Evolutionary conservation across 1,140 invertebrate genomes (phyloP), one percentile per base, ranked within the genome.

Genomic region (Caenorhabditis inopinata): DNA sequence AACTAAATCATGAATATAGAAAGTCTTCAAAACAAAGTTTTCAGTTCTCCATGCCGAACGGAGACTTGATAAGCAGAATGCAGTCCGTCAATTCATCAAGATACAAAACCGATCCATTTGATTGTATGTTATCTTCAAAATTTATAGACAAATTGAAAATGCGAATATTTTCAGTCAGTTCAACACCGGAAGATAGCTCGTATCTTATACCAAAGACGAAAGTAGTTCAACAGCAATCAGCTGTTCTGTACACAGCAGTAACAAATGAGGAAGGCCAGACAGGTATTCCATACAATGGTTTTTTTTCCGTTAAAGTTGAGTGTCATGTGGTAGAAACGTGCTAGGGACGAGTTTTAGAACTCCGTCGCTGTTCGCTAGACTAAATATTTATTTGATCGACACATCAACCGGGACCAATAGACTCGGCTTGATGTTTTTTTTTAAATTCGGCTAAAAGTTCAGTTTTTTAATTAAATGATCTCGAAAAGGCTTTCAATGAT

Each of bases 191-290:
- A 29, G 58, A 68, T n/a, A 68, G 38, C 38, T 68, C 58, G 0
- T 68, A 68, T 21, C 32, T 68, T 11, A 68, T 68, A 6, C 58
- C 58, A 6, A 68, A 68, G 23, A 38, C 58, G 16, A 68, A 68
- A 29, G 58, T 38, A n/a, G 58, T 38, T 21, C 58, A 68, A 4
- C 51, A 58, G n/a, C 51, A 58, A 16, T 68, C 58, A 0, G 32
- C 58, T 3, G 58, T 68, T 11, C 2, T 68, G 11, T 68, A 68
- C 21, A 68, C 58, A 1, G 58, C 58, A 14, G 58, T 68, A 4
- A 68, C 58, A 9, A 68, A 29, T 23, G 58, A 68, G n/a, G 58
- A 68, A 38, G 58, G 58, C 7, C 58, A 68, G n/a, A 68, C 58
- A 1, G 58, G 58, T 68, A n/a, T n/a, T n/a, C n/a, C n/a, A n/a